Evolutionary conservation across 2,888 invertebrate genomes (phyloP).

Genomic region (Spilarctia lutea): DNA sequence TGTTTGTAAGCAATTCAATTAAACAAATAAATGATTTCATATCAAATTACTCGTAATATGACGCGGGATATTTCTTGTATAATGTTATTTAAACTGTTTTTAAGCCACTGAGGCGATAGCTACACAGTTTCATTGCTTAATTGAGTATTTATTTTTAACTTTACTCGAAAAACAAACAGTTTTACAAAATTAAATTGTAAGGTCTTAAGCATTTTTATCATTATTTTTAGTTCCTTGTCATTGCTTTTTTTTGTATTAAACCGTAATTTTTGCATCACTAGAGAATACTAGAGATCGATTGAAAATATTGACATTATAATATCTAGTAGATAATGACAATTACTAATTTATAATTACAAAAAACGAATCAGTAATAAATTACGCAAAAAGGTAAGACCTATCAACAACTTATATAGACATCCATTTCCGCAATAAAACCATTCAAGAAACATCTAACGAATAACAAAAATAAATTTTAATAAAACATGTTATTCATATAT

Average conservation of each 20-base stretch:
- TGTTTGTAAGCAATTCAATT: conserved; percentile 1
- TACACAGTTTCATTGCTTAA: too few relatives aligned
- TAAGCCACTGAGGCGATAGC: too few relatives aligned
- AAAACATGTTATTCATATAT: not conserved
- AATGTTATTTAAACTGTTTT: not conserved
- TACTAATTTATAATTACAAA: not conserved
- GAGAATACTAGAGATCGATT: too few relatives aligned
- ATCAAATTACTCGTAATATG: not conserved
- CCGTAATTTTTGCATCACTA: too few relatives aligned
- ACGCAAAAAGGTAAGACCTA: not conserved
- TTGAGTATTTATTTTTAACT: not conserved
- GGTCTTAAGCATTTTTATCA: too few relatives aligned
- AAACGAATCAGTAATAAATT: not conserved
- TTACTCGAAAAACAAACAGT: too few relatives aligned
- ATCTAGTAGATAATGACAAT: too few relatives aligned
- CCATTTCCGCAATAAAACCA: not conserved
- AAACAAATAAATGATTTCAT: not conserved
- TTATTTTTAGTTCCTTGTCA: too few relatives aligned
- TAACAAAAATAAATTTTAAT: not conserved
- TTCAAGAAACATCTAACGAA: not conserved
- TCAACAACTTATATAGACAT: not conserved
- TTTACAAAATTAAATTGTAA: too few relatives aligned
- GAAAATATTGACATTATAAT: too few relatives aligned
- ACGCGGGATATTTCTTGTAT: not conserved
- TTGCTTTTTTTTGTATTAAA: too few relatives aligned